phyloP scores from a whole-genome alignment of 2,797 vertebrate species.

The Chrysocyon brachyurus region DNA sequence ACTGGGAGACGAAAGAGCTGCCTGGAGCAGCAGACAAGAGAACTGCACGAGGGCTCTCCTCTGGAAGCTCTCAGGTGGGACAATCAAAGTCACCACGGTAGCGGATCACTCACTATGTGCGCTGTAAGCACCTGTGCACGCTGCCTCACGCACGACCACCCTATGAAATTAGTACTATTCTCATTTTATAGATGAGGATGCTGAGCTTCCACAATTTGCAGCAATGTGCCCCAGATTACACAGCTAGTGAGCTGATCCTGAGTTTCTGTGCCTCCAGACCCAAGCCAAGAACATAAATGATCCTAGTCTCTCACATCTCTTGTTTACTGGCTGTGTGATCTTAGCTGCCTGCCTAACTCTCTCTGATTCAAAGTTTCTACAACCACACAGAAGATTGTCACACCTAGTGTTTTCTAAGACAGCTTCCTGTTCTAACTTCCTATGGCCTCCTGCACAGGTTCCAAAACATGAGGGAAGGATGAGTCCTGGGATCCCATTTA shows the following conservation, averaged over 20 bases:
- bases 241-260: not conserved
- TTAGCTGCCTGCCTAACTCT: not conserved
- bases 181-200: not conserved
- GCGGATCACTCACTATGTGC: accelerated
- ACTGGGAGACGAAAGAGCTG: not conserved
- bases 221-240: not conserved
- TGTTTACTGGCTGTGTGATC: not conserved
- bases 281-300: not conserved
- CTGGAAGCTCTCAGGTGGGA: not conserved
- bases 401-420: not conserved
- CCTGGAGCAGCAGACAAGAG: not conserved
- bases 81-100: not conserved
- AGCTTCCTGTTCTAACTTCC: not conserved
- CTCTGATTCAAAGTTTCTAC: not conserved
- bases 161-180: not conserved
- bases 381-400: not conserved
- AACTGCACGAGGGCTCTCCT: not conserved
- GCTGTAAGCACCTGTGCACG: not conserved
- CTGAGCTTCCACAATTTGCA: not conserved
- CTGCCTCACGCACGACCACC: not conserved
- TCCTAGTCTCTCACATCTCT: not conserved
- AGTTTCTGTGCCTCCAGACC: not conserved
- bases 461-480: not conserved
- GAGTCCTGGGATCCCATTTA: not conserved
- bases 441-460: not conserved